Evolutionary conservation across 2,888 invertebrate genomes (phyloP).

Genomic region (Tetragonisca angustula): DNA sequence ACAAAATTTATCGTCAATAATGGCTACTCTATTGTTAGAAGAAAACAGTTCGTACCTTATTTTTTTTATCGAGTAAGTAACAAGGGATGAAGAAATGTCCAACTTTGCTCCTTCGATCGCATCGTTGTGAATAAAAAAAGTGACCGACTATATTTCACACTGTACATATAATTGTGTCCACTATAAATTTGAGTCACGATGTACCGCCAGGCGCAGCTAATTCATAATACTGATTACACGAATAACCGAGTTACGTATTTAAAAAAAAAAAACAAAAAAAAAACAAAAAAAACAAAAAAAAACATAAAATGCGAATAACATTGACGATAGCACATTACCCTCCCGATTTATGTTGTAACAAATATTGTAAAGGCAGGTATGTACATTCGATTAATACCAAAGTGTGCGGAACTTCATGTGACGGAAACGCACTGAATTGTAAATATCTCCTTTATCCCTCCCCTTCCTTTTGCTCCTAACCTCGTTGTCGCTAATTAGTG

Average conservation of each 20-base stretch:
- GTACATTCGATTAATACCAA: constrained; percentile 76
- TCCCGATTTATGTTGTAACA: constrained; percentile 47
- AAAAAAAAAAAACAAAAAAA: constrained; percentile 31
- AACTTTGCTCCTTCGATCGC: constrained; percentile 32
- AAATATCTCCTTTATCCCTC: constrained; percentile 45
- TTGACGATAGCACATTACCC: constrained; percentile 58
- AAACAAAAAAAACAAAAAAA: constrained; percentile 34
- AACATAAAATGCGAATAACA: constrained; percentile 39
- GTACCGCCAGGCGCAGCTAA: constrained; percentile 66
- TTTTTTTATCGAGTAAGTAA: not conserved
- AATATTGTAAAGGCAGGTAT: constrained; percentile 51
- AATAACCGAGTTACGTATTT: constrained; percentile 61
- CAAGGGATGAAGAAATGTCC: not conserved
- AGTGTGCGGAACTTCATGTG: constrained; percentile 72
- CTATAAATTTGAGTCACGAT: constrained; percentile 53
- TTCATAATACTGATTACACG: constrained; percentile 59
- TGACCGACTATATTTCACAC: not conserved
- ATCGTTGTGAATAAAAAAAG: not conserved
- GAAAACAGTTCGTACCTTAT: not conserved
- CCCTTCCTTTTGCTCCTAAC: constrained; percentile 19
- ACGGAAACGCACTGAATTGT: constrained; percentile 73
- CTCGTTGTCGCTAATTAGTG: constrained; percentile 58
- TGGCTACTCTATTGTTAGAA: not conserved
- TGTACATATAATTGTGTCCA: constrained; percentile 50
- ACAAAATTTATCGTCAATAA: not conserved